Evolutionary conservation across 2,888 invertebrate species (phyloP), one percentile per base, ranked within the genome.

Genomic region (Uloborus plumipes): DNA sequence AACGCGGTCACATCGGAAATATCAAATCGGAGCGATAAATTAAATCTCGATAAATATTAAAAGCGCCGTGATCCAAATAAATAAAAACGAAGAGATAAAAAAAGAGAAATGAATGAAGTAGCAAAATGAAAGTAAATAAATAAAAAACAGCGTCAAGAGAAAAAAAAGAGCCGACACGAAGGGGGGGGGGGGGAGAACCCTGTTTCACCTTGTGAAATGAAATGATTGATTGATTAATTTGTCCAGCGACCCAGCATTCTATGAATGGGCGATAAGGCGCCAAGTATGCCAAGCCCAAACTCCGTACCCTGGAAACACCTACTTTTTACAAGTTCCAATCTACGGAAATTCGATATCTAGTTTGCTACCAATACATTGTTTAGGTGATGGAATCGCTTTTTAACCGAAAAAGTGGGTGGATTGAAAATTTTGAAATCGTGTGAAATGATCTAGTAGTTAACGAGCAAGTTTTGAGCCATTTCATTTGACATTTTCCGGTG

Each of bases 311-410:
- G 67, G 67, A 53, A 55, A 69, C 67, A 53, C 67, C 67, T 69
- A 53, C 55, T 69, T 69, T 69, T 69, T 11, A 18, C 14, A 69
- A 69, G 67, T 69, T 69, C 51, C 26, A 69, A 69, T 69, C 55
- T 53, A 55, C 26, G 39, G 67, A 69, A 53, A 69, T 69, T 61
- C 49, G 67, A 69, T 69, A 69, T 31, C 53, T 61, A 26, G 11
- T 26, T 18, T 61, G 61, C 61, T 61, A 61, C 61, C 61, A 61
- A 26, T 61, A 61, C 61, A 22, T 61, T 18, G 22, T 15, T 61
- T 14, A 61, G 26, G 15, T 20, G 61, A 26, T 61, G 61, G 26
- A 18, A 11, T 18, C 16, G 3, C 26, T 26, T 61, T 61, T 61
- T 55, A 18, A 20, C n/a, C 16, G 20, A n/a, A 55, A 55, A 55